Evolutionary conservation across 2,113 vertebrate genomes (phyloP), one percentile per base, ranked within the genome.

Genomic region (Vimba vimba): DNA sequence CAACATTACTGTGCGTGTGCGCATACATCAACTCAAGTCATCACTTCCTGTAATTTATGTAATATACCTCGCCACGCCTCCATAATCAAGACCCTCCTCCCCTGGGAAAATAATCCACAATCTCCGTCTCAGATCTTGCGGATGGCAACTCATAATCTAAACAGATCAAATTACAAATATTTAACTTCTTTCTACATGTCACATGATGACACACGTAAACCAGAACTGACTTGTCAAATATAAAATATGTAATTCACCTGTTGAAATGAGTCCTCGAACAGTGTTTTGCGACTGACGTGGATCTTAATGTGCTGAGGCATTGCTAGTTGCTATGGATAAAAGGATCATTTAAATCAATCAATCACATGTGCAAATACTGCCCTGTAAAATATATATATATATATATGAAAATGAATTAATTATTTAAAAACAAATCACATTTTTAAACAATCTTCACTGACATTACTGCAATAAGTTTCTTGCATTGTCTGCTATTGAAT

Each of bases 251-350:
- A 6, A 60, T 82, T 85, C 94, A 99, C 98, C 96, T 99, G 98
- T 73, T 99, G 98, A 94, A 99, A 99, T 0, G 98, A 99, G 92
- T 99, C 98, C 89, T 99, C 98, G 81, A 99, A 99, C 89, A 99
- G 92, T 0, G 97, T 99, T 94, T 99, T 99, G 76, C 98, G 96
- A 86, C 95, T 95, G 84, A 98, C 97, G 15, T 96, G 97, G 82
- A 99, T 99, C 94, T 99, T 99, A 90, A 98, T 97, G 91, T 99
- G 97, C 87, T 99, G 98, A 74, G 97, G 96, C 97, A 98, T 96
- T 55, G 96, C 95, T 91, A 99, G 89, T 99, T 99, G 98, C 98
- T 99, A 90, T 80, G 94, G 85, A 43, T 13, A 77, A 77, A 55
- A 78, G 45, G 23, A 12, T 2, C 0, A 33, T 78, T 52, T 3